phyloP scores from a whole-genome alignment of 2,113 vertebrate species.

The cattle (Bos taurus) region DNA sequence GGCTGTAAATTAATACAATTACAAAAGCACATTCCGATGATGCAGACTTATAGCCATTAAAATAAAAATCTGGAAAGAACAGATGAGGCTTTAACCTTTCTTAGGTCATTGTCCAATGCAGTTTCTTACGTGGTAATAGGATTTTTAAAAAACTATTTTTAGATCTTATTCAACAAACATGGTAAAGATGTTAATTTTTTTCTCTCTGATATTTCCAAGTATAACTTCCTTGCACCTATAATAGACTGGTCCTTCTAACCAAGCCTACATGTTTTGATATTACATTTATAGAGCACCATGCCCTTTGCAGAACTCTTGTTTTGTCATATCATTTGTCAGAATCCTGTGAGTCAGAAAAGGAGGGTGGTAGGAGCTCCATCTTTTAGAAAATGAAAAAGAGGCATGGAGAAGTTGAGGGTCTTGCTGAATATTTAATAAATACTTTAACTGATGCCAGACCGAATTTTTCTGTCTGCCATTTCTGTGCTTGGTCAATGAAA shows the following conservation, averaged over 20 bases:
- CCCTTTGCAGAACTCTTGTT: not conserved
- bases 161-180: not conserved
- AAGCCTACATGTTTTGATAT: not conserved
- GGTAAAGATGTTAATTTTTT: not conserved
- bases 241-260: not conserved
- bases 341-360: not conserved
- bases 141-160: not conserved
- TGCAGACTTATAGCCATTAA: not conserved
- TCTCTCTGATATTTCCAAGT: not conserved
- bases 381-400: not conserved
- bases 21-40: not conserved
- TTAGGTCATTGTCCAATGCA: not conserved
- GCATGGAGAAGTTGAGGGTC: not conserved
- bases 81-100: not conserved
- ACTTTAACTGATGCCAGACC: not conserved
- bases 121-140: not conserved
- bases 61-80: not conserved
- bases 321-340: not conserved
- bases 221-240: not conserved
- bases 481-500: not conserved
- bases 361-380: not conserved
- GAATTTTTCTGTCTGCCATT: not conserved
- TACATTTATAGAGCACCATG: not conserved
- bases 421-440: not conserved
- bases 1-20: not conserved